phyloP scores from a whole-genome alignment of 2,888 invertebrate genomes.

The Perdita meconis region DNA sequence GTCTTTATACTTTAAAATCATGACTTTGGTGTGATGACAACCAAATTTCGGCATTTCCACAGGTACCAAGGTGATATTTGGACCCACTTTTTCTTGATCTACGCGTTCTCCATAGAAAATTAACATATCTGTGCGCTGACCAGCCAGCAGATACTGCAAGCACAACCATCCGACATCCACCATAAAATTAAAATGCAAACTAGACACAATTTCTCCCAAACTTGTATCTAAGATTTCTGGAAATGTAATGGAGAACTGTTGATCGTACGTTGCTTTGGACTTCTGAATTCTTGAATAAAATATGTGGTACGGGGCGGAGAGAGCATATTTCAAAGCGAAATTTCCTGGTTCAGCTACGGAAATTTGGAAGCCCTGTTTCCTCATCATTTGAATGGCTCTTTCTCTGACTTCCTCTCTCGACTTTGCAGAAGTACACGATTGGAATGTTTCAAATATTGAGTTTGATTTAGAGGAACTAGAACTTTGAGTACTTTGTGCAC shows the following conservation, averaged over 20 bases:
- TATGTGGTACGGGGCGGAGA: conserved; percentile 88
- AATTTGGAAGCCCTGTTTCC: conserved; percentile 84
- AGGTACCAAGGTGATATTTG: conserved; percentile 72
- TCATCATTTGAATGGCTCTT: conserved; percentile 75
- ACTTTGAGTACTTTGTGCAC: not conserved
- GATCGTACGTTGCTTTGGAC: conserved; percentile 87
- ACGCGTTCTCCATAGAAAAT: conserved; percentile 73
- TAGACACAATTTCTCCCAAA: conserved; percentile 90
- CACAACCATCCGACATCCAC: conserved; percentile 95
- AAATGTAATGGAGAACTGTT: conserved; percentile 89
- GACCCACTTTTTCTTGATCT: conserved; percentile 64
- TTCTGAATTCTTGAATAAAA: conserved; percentile 91
- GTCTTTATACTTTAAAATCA: conserved; percentile 93
- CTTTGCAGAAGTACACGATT: conserved; percentile 47
- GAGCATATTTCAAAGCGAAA: conserved; percentile 88
- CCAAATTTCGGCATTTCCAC: conserved; percentile 75
- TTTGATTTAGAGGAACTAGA: conserved; percentile 1
- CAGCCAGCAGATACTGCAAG: conserved; percentile 92
- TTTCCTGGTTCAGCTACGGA: conserved; percentile 87
- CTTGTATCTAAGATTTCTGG: conserved; percentile 92
- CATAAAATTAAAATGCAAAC: conserved; percentile 97
- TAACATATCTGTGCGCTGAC: conserved; percentile 86
- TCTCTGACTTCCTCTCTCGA: conserved; percentile 66
- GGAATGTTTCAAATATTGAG: conserved; percentile 61
- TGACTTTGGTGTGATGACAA: conserved; percentile 89